phyloP scores from a whole-genome alignment of 2,113 vertebrate genomes.

The Madoqua kirkii region DNA sequence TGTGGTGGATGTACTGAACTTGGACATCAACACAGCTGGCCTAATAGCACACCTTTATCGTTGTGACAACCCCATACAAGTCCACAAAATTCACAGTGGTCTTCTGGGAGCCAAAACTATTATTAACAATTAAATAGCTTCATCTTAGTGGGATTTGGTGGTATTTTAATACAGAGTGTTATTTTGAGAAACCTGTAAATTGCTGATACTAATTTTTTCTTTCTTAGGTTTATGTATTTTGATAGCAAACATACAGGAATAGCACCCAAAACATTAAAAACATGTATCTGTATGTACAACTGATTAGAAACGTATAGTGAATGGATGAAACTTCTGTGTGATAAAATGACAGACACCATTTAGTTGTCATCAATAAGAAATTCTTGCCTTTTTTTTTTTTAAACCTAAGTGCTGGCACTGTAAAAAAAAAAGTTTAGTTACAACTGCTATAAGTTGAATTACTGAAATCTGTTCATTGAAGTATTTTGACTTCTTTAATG shows the following conservation, averaged over 20 bases:
- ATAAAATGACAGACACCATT: background rate
- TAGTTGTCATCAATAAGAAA: background rate
- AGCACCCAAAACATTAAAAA: background rate
- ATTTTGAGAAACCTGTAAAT: background rate
- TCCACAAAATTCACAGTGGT: background rate
- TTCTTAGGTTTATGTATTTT: background rate
- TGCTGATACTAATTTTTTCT: background rate
- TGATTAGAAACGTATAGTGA: background rate
- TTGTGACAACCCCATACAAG: background rate
- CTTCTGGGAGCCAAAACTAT: background rate
- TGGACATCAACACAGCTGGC: background rate
- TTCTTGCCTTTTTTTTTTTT: background rate
- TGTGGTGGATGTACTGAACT: background rate
- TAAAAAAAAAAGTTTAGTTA: background rate
- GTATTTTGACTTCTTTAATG: conserved; percentile 9
- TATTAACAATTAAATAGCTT: background rate
- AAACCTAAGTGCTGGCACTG: background rate
- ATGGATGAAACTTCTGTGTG: background rate
- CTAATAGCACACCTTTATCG: background rate
- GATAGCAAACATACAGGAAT: background rate
- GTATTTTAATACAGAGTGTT: background rate
- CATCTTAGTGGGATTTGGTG: background rate
- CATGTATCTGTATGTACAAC: background rate
- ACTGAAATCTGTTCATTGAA: background rate
- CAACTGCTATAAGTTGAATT: background rate